A percentile compares a stretch with the other conserved stretches of the same genome.
phyloP scores from a whole-genome alignment of 2,888 invertebrate genomes.

The Agriopis aurantiaria region DNA sequence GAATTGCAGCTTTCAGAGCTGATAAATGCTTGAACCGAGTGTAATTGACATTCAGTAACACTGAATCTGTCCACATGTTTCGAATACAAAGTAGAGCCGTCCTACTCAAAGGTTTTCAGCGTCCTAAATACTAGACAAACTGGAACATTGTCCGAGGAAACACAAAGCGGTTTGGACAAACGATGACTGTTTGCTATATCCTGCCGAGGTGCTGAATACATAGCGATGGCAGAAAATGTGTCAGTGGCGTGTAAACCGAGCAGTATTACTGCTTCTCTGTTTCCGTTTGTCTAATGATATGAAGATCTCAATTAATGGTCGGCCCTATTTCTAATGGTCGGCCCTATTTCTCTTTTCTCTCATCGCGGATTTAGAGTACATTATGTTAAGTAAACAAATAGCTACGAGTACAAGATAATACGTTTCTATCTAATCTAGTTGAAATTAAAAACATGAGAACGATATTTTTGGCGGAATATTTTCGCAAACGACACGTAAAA shows the following conservation, averaged over 20 bases:
- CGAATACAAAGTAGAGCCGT: neutral
- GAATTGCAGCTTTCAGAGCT: too few species aligned
- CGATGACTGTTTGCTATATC: constrained; percentile 23
- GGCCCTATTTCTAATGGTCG: neutral
- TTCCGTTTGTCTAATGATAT: constrained; percentile 24
- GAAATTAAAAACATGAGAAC: too few species aligned
- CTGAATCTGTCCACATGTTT: too few species aligned
- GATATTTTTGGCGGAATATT: too few species aligned
- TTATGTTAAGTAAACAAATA: neutral
- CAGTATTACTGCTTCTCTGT: constrained; percentile 5
- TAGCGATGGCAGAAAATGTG: constrained; percentile 5
- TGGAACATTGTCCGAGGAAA: constrained; percentile 16
- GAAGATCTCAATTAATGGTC: neutral
- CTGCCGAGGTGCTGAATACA: constrained; percentile 17
- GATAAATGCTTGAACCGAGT: neutral
- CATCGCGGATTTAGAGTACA: neutral
- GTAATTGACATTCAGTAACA: too few species aligned
- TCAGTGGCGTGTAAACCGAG: constrained; percentile 18
- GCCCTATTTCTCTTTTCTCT: neutral
- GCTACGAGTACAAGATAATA: too few species aligned
- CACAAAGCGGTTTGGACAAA: constrained; percentile 12
- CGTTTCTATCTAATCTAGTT: too few species aligned
- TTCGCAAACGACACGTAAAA: too few species aligned
- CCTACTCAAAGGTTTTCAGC: neutral
- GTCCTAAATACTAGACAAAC: constrained; percentile 21